Evolutionary conservation across 2,888 invertebrate species (phyloP).

Genomic region (Rhingia campestris): DNA sequence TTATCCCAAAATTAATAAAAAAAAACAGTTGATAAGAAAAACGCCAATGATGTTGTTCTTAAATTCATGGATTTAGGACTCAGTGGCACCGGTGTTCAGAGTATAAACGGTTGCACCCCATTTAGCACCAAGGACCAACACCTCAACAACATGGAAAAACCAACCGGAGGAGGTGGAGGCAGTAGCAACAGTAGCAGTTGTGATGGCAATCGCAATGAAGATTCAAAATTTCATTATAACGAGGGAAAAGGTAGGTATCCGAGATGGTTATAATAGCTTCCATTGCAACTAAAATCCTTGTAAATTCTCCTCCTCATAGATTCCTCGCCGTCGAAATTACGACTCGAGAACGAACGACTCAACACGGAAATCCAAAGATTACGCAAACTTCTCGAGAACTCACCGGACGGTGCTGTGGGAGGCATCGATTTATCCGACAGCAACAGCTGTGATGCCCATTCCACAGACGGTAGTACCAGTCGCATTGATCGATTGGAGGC

Average conservation of each 20-base stretch:
- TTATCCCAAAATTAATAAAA: conserved; percentile 41
- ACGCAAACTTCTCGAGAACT: conserved; percentile 84
- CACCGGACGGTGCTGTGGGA: conserved; percentile 85
- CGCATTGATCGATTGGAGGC: conserved; percentile 84
- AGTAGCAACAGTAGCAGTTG: conserved; percentile 76
- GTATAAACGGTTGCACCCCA: conserved; percentile 67
- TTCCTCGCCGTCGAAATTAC: conserved; percentile 78
- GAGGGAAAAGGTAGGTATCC: conserved; percentile 76
- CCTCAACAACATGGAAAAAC: conserved; percentile 64
- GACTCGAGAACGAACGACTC: conserved; percentile 90
- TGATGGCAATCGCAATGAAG: conserved; percentile 80
- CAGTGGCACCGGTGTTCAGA: conserved; percentile 71
- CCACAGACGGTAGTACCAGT: conserved; percentile 80
- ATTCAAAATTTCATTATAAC: conserved; percentile 77
- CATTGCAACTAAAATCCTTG: background rate
- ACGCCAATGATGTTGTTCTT: conserved; percentile 80
- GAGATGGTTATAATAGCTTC: conserved; percentile 10
- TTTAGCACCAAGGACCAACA: conserved; percentile 70
- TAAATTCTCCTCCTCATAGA: conserved; percentile 22
- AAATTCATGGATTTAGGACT: conserved; percentile 79
- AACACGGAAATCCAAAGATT: conserved; percentile 82
- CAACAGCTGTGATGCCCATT: conserved; percentile 82
- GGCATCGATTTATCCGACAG: conserved; percentile 81
- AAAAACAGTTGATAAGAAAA: conserved; percentile 79
- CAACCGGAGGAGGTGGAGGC: conserved; percentile 42